These are phyloP conservation scores for Caenorhabditis sinica DNA, from an alignment of 2,888 invertebrate genomes.

Conservation along the genomic window DNA sequence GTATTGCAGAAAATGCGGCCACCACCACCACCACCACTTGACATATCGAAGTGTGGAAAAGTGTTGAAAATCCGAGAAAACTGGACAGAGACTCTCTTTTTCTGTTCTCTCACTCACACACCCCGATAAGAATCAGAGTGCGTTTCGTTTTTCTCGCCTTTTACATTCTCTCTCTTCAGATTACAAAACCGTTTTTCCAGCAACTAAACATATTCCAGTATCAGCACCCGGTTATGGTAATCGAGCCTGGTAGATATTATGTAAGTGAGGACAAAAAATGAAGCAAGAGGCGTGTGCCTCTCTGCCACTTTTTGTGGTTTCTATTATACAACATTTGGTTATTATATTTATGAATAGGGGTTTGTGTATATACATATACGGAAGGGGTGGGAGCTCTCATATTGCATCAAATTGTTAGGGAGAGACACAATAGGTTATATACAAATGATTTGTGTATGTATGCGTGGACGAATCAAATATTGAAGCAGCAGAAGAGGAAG, in stretches of 20 bases:
- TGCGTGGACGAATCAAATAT: too few relatives aligned
- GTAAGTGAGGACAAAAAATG: constrained; percentile 4
- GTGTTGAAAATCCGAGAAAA: constrained; percentile 31
- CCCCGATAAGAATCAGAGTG: constrained; percentile 50
- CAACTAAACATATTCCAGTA: background rate
- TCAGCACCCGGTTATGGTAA: constrained; percentile 47
- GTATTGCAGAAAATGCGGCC: background rate
- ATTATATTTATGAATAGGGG: constrained; percentile 45
- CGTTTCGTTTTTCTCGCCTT: constrained; percentile 27
- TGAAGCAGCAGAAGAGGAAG: too few relatives aligned
- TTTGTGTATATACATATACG: constrained; percentile 22
- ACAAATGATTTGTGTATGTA: constrained; percentile 14
- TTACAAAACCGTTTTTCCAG: constrained; percentile 1
- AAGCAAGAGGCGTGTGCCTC: background rate
- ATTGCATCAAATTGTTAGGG: constrained; percentile 35
- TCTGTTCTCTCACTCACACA: background rate
- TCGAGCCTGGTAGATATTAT: constrained; percentile 12
- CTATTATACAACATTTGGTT: constrained; percentile 12
- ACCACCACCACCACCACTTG: constrained; percentile 18
- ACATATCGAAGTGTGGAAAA: constrained; percentile 23
- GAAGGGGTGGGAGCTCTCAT: constrained; percentile 29
- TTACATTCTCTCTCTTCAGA: background rate
- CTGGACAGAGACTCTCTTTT: constrained; percentile 13
- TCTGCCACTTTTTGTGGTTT: background rate
- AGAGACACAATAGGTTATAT: constrained; percentile 19